Evolutionary conservation across 2,888 invertebrate species (phyloP).

Genomic region (Lysandra bellargus): DNA sequence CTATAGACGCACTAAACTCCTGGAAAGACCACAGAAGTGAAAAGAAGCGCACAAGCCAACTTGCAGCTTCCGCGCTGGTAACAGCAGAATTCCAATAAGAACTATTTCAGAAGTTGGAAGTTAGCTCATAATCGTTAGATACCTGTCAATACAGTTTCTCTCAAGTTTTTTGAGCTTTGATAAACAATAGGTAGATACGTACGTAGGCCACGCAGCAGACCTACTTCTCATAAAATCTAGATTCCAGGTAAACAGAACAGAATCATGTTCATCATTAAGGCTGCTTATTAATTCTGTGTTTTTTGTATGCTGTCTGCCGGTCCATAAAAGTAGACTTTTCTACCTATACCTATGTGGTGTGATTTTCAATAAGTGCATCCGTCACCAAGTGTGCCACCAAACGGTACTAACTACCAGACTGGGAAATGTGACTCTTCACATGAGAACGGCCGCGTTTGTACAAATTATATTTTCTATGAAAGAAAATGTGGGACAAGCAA

Average conservation of each 20-base stretch:
- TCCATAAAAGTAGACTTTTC: neutral
- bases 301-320: neutral
- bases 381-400: slow-evolving; percentile 53
- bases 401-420: slow-evolving; percentile 53
- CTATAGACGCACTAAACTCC: no score
- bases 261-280: neutral
- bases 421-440: slow-evolving; percentile 53
- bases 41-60: neutral
- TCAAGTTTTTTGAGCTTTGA: neutral
- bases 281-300: neutral
- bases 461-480: slow-evolving; percentile 7
- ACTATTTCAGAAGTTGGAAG: no score
- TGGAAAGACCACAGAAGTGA: neutral
- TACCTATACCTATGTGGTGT: neutral
- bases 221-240: neutral
- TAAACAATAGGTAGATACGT: neutral
- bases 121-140: no score
- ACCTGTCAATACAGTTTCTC: neutral
- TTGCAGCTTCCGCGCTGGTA: no score
- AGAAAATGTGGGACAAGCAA: slow-evolving; percentile 11
- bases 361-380: slow-evolving; percentile 31
- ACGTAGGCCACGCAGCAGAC: neutral
- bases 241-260: neutral
- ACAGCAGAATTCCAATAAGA: no score
- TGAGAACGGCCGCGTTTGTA: slow-evolving; percentile 47